These are phyloP conservation scores for Acanthurus tractus DNA, from an alignment of 2,797 vertebrate genomes.

Conservation along the genomic window DNA sequence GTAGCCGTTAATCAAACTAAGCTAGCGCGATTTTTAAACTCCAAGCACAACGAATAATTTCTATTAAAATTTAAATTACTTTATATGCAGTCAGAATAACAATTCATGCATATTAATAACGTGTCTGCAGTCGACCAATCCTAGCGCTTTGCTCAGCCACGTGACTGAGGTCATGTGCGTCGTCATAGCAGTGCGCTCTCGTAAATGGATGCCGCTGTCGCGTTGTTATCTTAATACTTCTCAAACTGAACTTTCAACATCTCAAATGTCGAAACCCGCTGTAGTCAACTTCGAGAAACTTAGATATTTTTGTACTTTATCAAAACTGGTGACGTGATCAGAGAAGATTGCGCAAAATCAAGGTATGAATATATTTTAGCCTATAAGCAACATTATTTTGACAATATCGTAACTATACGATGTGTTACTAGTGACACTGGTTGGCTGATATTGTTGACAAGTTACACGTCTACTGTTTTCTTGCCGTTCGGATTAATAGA, in stretches of 20 bases:
- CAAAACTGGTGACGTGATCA: background rate
- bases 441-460: background rate
- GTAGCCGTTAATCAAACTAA: no score
- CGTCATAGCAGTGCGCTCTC: slow-evolving; percentile 1
- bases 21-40: no score
- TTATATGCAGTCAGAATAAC: no score
- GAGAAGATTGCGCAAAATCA: background rate
- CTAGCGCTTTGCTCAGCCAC: slow-evolving; percentile 6
- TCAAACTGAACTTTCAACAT: slow-evolving; percentile 10
- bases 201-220: slow-evolving; percentile 47
- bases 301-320: background rate
- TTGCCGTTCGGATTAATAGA: background rate
- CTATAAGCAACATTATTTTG: slow-evolving; percentile 2
- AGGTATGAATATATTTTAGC: slow-evolving; percentile 48
- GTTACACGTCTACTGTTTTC: slow-evolving; percentile 15
- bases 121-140: no score
- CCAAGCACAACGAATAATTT: no score
- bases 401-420: background rate
- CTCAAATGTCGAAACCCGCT: background rate
- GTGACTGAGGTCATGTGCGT: slow-evolving; percentile 16
- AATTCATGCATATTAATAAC: no score
- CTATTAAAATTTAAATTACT: no score
- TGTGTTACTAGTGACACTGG: background rate
- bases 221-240: background rate
- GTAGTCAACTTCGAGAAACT: background rate